Conservation (phyloP, 2,888 invertebrate species). For the Drosophila prostipennis region DNA sequence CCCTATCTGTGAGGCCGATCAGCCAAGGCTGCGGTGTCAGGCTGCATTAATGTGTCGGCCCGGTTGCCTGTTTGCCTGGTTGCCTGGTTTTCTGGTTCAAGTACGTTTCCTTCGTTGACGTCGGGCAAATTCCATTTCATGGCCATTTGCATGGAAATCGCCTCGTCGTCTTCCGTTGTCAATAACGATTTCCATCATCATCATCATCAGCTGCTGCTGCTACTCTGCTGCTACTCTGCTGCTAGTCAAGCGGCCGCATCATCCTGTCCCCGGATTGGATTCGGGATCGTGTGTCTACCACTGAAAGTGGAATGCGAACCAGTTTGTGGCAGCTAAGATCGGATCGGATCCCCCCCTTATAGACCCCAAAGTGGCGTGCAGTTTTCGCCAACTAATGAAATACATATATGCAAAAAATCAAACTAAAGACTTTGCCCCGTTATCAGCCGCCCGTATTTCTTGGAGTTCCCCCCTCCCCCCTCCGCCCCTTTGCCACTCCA, state of each 20-base stretch:
- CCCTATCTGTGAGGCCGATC: slow-evolving; percentile 30
- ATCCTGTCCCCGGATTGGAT: slow-evolving; percentile 35
- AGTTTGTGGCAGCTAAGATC: slow-evolving; percentile 53
- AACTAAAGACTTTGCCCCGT: slow-evolving; percentile 54
- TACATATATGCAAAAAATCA: slow-evolving; percentile 69
- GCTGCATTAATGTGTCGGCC: slow-evolving; percentile 81
- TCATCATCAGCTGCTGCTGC: slow-evolving; percentile 51
- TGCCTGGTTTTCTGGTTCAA: slow-evolving; percentile 81
- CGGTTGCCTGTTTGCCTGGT: slow-evolving; percentile 73
- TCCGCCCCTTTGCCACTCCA: background rate
- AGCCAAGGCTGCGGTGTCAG: slow-evolving; percentile 78
- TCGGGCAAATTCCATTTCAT: slow-evolving; percentile 77
- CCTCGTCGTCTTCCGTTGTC: slow-evolving; percentile 74
- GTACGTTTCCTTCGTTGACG: slow-evolving; percentile 74
- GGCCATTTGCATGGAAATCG: slow-evolving; percentile 82
- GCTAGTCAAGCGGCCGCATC: slow-evolving; percentile 13
- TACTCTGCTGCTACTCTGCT: too few relatives aligned
- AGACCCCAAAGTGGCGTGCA: slow-evolving; percentile 62
- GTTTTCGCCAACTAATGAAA: slow-evolving; percentile 74
- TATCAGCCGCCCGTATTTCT: slow-evolving; percentile 55
- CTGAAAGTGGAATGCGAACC: slow-evolving; percentile 66
- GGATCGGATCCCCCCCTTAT: background rate
- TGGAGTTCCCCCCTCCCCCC: slow-evolving; percentile 22
- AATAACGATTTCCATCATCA: slow-evolving; percentile 82
- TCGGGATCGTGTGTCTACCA: slow-evolving; percentile 40